Conservation (phyloP, 2,113 vertebrate species). For the Archilochus colubris region DNA sequence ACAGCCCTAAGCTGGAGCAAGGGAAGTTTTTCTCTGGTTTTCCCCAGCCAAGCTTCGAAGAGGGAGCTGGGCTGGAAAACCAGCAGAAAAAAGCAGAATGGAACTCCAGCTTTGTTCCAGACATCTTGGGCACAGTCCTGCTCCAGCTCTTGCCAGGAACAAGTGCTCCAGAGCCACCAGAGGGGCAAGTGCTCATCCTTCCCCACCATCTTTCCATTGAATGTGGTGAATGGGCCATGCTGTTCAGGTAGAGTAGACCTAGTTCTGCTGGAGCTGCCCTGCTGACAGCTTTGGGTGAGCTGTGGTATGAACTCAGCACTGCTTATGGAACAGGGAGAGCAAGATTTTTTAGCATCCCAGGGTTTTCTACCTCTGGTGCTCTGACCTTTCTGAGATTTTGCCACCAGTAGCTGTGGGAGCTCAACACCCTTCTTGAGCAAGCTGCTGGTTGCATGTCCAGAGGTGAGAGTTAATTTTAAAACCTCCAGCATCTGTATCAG, state of each 20-base stretch:
- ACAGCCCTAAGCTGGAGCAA: neutral
- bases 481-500: neutral
- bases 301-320: neutral
- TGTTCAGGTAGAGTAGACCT: neutral
- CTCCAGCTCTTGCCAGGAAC: neutral
- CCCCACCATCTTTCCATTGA: neutral
- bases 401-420: neutral
- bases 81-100: neutral
- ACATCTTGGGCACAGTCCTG: fast-evolving
- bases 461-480: conserved; percentile 54
- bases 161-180: neutral
- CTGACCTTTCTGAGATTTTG: neutral
- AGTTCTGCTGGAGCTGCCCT: neutral
- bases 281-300: neutral
- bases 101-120: neutral
- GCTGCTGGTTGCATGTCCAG: fast-evolving
- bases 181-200: fast-evolving
- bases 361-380: neutral
- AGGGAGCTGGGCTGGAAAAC: neutral
- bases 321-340: neutral
- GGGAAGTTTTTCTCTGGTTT: neutral
- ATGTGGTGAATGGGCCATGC: neutral
- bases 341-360: neutral
- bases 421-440: neutral
- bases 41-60: fast-evolving